phyloP scores from a whole-genome alignment of 2,113 vertebrate genomes.

The Carassius auratus region DNA sequence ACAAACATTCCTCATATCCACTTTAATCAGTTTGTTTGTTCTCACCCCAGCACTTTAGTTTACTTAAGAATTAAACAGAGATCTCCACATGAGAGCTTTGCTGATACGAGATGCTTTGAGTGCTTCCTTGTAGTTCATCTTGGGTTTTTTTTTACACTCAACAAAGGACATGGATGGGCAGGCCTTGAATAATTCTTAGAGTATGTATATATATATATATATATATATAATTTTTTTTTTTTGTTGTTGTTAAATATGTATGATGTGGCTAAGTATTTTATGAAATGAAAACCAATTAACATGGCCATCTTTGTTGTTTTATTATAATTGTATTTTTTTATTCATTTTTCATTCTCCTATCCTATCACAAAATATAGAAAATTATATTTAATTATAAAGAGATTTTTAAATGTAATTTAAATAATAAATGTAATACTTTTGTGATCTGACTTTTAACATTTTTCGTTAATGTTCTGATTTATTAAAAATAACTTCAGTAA shows the following conservation, averaged over 20 bases:
- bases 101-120: not conserved
- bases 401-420: no score
- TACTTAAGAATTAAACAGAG: slow-evolving; percentile 19
- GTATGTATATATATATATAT: no score
- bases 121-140: slow-evolving; percentile 13
- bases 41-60: not conserved
- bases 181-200: not conserved
- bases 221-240: no score
- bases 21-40: slow-evolving; percentile 38
- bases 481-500: not conserved
- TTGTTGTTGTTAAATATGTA: not conserved
- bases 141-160: not conserved
- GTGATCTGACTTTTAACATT: not conserved
- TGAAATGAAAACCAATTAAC: not conserved
- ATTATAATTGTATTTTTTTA: not conserved
- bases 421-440: not conserved
- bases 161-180: not conserved
- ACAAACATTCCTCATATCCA: slow-evolving; percentile 35
- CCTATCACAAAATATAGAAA: not conserved
- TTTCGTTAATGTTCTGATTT: not conserved
- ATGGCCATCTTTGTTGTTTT: not conserved
- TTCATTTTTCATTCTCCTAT: not conserved
- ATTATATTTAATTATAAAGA: not conserved
- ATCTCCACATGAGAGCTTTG: slow-evolving; percentile 21
- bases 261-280: not conserved